Conservation (phyloP, 1,140 invertebrate species). For the silkworm (Bombyx mori) region ASM3026992v2 NC_085117.1:13932501-13933000, state of each 20-base stretch:
- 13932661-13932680: conserved; percentile 29
- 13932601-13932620: conserved; percentile 26
- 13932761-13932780: conserved; percentile 36
- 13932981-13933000: no score
- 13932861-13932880: not conserved
- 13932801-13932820: no score
- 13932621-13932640: conserved; percentile 24
- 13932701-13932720: conserved; percentile 44
- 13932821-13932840: not conserved
- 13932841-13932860: not conserved
- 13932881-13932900: no score
- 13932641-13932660: conserved; percentile 26
- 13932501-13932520: conserved; percentile 31
- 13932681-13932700: conserved; percentile 31
- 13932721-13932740: conserved; percentile 37
- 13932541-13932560: conserved; percentile 34
- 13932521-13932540: conserved; percentile 31
- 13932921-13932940: no score
- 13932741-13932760: conserved; percentile 52
- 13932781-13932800: no score
- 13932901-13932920: no score
- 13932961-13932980: no score
- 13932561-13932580: conserved; percentile 38
- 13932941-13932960: no score
- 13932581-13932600: conserved; percentile 38